Evolutionary conservation across 35 echinoderm and acorn worm genomes (phyloP).

Genomic region (Diadema setosum): DNA sequence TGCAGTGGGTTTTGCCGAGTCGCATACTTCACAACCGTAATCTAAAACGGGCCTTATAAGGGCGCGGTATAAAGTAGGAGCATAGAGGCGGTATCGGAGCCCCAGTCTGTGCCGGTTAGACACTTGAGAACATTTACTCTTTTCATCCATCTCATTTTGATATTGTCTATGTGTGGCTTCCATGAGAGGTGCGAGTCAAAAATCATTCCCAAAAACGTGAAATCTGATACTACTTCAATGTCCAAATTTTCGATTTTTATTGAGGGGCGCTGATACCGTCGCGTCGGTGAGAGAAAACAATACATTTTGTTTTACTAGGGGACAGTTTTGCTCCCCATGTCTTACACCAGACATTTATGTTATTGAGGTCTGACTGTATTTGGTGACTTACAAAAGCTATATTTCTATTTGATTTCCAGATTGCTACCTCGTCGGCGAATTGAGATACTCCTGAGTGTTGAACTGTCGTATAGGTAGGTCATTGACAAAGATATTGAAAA

Average conservation of each 20-base stretch:
- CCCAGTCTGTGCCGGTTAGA: not conserved
- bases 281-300: not conserved
- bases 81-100: not conserved
- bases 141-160: not conserved
- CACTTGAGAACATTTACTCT: not conserved
- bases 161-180: not conserved
- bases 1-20: not conserved
- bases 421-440: not conserved
- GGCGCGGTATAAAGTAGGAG: not conserved
- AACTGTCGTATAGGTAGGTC: not conserved
- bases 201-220: not conserved
- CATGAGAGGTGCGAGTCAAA: not conserved
- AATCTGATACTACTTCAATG: not conserved
- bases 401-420: not conserved
- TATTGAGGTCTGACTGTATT: not conserved
- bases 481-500: not conserved
- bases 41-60: not conserved
- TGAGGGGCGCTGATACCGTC: not conserved
- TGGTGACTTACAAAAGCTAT: not conserved
- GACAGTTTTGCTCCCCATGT: not conserved
- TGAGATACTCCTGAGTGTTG: not conserved
- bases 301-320: not conserved
- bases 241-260: not conserved
- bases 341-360: not conserved
- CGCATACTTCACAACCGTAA: not conserved